phyloP scores from a whole-genome alignment of 1,140 invertebrate genomes.

The Drosophila burlai region DNA sequence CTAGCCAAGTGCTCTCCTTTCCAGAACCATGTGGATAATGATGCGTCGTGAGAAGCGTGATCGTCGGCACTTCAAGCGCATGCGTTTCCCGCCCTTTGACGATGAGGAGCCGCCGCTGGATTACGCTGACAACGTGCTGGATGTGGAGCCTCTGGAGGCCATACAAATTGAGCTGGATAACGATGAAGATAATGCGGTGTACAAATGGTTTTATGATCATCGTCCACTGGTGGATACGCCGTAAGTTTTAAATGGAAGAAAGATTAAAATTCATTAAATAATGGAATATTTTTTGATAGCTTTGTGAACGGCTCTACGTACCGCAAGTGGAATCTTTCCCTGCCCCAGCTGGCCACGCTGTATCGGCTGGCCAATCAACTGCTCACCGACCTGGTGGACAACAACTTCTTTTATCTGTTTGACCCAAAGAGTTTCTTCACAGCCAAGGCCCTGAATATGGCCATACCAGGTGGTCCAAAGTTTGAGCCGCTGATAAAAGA shows the following conservation, averaged over 20 bases:
- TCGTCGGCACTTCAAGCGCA: slow-evolving; percentile 99
- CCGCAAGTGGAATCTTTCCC: slow-evolving; percentile 96
- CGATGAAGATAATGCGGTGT: slow-evolving; percentile 97
- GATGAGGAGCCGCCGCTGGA: slow-evolving; percentile 99
- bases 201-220: slow-evolving; percentile 99
- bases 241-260: slow-evolving; percentile 82
- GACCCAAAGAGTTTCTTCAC: slow-evolving; percentile 99
- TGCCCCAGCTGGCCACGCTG: slow-evolving; percentile 98
- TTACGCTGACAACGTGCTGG: slow-evolving; percentile 99
- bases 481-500: slow-evolving; percentile 99
- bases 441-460: slow-evolving; percentile 99
- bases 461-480: slow-evolving; percentile 99
- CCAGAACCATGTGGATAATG: slow-evolving; percentile 99
- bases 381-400: slow-evolving; percentile 99
- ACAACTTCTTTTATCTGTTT: slow-evolving; percentile 99
- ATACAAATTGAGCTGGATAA: slow-evolving; percentile 99
- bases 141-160: slow-evolving; percentile 99
- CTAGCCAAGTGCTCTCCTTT: slow-evolving; percentile 23
- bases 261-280: not conserved
- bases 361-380: slow-evolving; percentile 99
- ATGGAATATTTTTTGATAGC: slow-evolving; percentile 84
- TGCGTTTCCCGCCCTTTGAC: slow-evolving; percentile 99
- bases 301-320: slow-evolving; percentile 99
- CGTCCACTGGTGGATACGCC: slow-evolving; percentile 97
- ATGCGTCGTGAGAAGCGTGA: slow-evolving; percentile 99